A percentile compares a stretch with the other conserved stretches of the same genome.
Evolutionary conservation across 2,797 vertebrate genomes (phyloP).

Genomic region (Sebastes miniatus): DNA sequence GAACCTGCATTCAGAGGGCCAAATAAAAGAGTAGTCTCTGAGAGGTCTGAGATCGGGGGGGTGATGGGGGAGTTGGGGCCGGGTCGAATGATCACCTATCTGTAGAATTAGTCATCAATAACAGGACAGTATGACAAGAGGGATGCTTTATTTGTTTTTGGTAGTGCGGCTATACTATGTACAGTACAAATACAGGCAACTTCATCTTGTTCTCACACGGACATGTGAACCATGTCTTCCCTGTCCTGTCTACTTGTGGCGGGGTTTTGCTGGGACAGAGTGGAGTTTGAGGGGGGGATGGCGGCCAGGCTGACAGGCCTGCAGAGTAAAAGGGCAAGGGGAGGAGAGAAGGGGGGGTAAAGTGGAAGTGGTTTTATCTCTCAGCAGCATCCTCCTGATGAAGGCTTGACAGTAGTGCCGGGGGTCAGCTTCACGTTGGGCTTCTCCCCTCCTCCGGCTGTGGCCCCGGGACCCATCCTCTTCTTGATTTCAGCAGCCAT

Average conservation of each 20-base stretch:
- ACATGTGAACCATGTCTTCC: slow-evolving; percentile 35
- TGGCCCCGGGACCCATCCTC: slow-evolving; percentile 97
- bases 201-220: slow-evolving; percentile 75
- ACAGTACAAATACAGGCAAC: slow-evolving; percentile 97
- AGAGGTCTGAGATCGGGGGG: slow-evolving; percentile 75
- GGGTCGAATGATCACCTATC: slow-evolving; percentile 44
- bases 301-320: slow-evolving; percentile 19
- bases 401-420: slow-evolving; percentile 96
- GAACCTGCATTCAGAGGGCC: slow-evolving; percentile 86
- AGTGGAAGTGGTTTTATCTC: slow-evolving; percentile 62
- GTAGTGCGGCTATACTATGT: slow-evolving; percentile 95
- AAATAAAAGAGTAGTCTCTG: slow-evolving; percentile 85
- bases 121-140: slow-evolving; percentile 57
- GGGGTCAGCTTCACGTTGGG: slow-evolving; percentile 94
- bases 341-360: not conserved
- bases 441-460: slow-evolving; percentile 92
- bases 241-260: slow-evolving; percentile 50
- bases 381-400: slow-evolving; percentile 98
- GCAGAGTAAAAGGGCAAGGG: not conserved
- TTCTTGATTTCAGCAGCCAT: slow-evolving; percentile 99
- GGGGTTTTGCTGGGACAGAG: slow-evolving; percentile 41
- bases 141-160: slow-evolving; percentile 79
- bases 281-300: slow-evolving; percentile 33
- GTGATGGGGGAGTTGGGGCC: not conserved
- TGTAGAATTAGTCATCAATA: slow-evolving; percentile 57